These are phyloP conservation scores for Sebastes kiyomatsui DNA, from an alignment of 2,797 vertebrate species.

Conservation along the genomic window DNA sequence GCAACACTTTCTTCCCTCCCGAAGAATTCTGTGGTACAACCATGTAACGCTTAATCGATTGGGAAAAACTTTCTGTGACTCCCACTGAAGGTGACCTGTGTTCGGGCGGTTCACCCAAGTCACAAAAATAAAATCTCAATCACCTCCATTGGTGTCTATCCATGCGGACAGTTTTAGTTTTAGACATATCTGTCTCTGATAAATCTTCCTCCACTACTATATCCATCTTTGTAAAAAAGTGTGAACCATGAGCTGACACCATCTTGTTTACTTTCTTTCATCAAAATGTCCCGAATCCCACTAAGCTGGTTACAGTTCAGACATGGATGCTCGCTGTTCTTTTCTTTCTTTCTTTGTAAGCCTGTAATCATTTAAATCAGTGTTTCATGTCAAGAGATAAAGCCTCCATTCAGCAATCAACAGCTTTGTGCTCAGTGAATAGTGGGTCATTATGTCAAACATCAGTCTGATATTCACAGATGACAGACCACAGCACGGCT, in stretches of 20 bases:
- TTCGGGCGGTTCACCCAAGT: background rate
- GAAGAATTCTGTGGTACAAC: no score
- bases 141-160: background rate
- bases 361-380: conserved; percentile 18
- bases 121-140: background rate
- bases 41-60: no score
- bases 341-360: background rate
- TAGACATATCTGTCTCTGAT: background rate
- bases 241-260: background rate
- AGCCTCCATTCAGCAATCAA: conserved; percentile 17
- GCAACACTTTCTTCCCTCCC: no score
- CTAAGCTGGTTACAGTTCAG: background rate
- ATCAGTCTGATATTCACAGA: conserved; percentile 15
- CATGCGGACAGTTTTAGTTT: background rate
- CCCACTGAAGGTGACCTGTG: background rate
- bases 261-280: background rate
- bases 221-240: background rate
- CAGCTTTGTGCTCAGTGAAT: conserved; percentile 26
- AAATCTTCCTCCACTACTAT: background rate
- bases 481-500: background rate
- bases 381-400: background rate
- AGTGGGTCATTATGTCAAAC: conserved; percentile 18
- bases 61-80: background rate
- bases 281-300: background rate
- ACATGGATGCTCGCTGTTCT: background rate